Evolutionary conservation across 2,888 invertebrate genomes (phyloP).

Genomic region (Pyrrhia umbra): DNA sequence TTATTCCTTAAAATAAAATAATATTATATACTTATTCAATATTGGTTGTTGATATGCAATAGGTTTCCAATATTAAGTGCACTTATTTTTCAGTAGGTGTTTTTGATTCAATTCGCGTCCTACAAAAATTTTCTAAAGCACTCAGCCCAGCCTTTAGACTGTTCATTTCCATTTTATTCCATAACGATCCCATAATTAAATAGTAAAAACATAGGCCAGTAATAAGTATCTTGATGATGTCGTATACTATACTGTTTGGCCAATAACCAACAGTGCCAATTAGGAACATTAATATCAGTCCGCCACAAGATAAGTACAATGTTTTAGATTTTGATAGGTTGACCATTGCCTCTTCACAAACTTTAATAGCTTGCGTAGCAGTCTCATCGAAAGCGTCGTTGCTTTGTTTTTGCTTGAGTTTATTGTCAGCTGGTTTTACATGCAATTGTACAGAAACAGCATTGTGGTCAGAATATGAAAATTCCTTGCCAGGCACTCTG

Average conservation of each 20-base stretch:
- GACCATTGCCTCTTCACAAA: conserved; percentile 90
- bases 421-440: conserved; percentile 63
- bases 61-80: neutral
- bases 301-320: conserved; percentile 88
- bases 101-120: conserved; percentile 62
- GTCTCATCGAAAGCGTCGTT: conserved; percentile 73
- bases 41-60: conserved; percentile 28
- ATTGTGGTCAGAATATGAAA: conserved; percentile 97
- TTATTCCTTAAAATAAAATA: neutral
- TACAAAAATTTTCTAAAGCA: conserved; percentile 91
- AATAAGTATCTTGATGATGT: conserved; percentile 91
- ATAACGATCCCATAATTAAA: conserved; percentile 94
- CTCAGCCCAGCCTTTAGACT: conserved; percentile 93
- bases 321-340: conserved; percentile 87
- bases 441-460: conserved; percentile 92
- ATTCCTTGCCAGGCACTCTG: conserved; percentile 92
- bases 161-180: conserved; percentile 95
- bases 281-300: conserved; percentile 87
- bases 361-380: conserved; percentile 90
- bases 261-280: conserved; percentile 86
- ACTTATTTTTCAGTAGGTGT: conserved; percentile 8
- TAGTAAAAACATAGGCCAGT: conserved; percentile 92
- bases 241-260: conserved; percentile 86
- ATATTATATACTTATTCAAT: neutral
- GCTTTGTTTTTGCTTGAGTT: conserved; percentile 57